These are phyloP conservation scores for Petroica traversi DNA, from an alignment of 2,113 vertebrate species.

Conservation along the genomic window DNA sequence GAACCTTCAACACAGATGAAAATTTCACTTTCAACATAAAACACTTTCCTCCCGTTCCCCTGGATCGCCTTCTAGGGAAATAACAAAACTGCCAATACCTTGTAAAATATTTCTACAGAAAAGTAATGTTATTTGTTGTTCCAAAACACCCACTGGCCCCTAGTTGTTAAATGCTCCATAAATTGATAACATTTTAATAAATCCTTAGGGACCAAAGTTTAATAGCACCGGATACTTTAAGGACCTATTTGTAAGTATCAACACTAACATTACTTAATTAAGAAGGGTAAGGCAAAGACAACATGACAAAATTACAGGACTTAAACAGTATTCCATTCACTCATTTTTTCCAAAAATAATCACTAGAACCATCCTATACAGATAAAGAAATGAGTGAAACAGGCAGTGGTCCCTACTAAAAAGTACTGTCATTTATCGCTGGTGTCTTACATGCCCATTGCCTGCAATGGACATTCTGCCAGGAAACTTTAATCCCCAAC, in stretches of 20 bases:
- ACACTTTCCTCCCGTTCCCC: neutral
- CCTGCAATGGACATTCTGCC: conserved; percentile 64
- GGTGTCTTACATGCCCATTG: conserved; percentile 65
- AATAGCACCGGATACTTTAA: conserved; percentile 66
- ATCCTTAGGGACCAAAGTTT: conserved; percentile 45
- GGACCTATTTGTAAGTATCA: conserved; percentile 5
- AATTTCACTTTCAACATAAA: conserved; percentile 12
- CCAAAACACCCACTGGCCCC: neutral
- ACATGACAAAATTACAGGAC: conserved; percentile 6
- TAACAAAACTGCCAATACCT: neutral
- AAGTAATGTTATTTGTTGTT: neutral
- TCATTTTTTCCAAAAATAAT: conserved; percentile 35
- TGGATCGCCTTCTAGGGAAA: neutral
- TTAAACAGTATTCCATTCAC: neutral
- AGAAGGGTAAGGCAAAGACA: conserved; percentile 50
- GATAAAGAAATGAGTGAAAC: conserved; percentile 7
- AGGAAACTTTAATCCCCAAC: conserved; percentile 47
- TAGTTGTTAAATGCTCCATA: conserved; percentile 18
- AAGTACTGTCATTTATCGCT: conserved; percentile 47
- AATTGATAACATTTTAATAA: conserved; percentile 26
- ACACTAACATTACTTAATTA: neutral
- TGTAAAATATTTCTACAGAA: neutral
- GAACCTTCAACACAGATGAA: neutral
- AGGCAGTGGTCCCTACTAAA: conserved; percentile 32
- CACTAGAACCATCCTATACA: conserved; percentile 17